Base-by-base conservation (phyloP, 1,140 invertebrate genomes). In the Akabosia matsudoensis region DNA sequence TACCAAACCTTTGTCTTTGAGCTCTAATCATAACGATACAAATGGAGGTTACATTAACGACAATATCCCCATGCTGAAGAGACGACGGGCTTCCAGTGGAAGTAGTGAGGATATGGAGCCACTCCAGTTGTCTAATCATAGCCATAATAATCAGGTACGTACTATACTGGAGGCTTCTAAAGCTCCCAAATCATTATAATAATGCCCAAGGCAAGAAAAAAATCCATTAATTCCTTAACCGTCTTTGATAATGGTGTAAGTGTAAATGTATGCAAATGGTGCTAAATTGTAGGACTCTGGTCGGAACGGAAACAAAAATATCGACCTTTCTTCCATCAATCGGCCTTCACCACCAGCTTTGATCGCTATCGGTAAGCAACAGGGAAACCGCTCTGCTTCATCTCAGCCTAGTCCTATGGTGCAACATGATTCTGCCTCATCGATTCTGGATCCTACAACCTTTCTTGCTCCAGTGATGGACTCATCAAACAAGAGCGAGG, bases 401-500 rank as follows among this genome's bases (percentile, higher is more conserved):
- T 67, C 61, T 30, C 74, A 77, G 45, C 74, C 79, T 79, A 76
- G 74, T 80, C 76, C 76, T 30, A 31, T 80, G 70, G 70, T 72
- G 33, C 33, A 13, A 10, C 37, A 51, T 37, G 61, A 70, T 52
- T 24, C 37, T 34, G 74, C 33, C 0, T 34, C 76, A 3, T 67
- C 74, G 1, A 10, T 78, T 13, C 73, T 81, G 33, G 80, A 81
- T 70, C 80, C 80, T 22, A 67, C 76, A 7, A 73, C 78, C 13
- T 81, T 81, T 61, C 61, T 81, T 22, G 73, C 77, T 37, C 76
- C 78, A 54, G 78, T 79, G 10, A 76, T 79, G 70, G 79, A 78
- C 24, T 33, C 52, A 45, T 45, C 52, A 4, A 54, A 52, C 64
- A 72, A 77, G 16, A 76, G 67, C 24, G 80, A 81, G 18, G 30